Evolutionary conservation across 2,113 vertebrate genomes (phyloP).

Genomic region (Odobenus rosmarus): DNA sequence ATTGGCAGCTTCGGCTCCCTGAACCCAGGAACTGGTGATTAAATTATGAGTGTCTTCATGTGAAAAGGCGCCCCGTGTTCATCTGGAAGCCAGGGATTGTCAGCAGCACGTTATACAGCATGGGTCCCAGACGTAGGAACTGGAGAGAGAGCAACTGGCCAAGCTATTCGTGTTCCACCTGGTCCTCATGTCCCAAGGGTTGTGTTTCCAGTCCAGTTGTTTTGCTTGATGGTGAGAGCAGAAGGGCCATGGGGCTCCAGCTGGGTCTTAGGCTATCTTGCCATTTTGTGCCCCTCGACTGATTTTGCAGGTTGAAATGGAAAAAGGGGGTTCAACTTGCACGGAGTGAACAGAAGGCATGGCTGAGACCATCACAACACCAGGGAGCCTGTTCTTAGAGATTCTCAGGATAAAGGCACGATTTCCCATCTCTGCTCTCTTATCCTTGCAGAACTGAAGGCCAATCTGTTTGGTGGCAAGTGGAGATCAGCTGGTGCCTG

Average conservation of each 20-base stretch:
- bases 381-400: neutral
- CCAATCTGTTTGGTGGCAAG: neutral
- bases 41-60: neutral
- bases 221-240: neutral
- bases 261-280: neutral
- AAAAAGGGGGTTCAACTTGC: neutral
- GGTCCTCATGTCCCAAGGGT: neutral
- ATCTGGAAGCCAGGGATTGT: neutral
- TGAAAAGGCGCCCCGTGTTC: neutral
- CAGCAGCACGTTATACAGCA: neutral
- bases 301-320: neutral
- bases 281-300: neutral
- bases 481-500: neutral
- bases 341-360: neutral
- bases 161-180: neutral
- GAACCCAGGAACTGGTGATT: neutral
- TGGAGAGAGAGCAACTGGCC: slow-evolving; percentile 43
- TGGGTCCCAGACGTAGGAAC: neutral
- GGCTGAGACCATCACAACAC: neutral
- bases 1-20: neutral
- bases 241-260: neutral
- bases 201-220: neutral
- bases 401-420: neutral
- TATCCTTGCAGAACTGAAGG: neutral
- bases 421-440: neutral